Base-by-base conservation (phyloP, 2,113 vertebrate genomes). In the Beaufortia kweichowensis region DNA sequence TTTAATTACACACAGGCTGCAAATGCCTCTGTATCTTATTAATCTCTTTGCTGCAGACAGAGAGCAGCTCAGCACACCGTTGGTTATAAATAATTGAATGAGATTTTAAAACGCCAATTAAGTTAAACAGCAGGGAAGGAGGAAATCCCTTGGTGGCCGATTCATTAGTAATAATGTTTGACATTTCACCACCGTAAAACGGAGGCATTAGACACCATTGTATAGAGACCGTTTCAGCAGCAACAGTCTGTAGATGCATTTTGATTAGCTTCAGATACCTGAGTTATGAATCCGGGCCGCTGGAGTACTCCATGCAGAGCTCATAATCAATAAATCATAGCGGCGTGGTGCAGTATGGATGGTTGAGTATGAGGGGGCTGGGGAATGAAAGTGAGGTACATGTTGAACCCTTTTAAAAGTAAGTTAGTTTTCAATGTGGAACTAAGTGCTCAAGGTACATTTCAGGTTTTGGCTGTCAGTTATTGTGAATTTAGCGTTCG, bases 31-130 rank as follows among this genome's bases (percentile, higher is more conserved):
- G 76, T 71, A 75, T 81, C 46, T 79, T 70, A 84, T 85, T 86
- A 84, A 84, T 87, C 83, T 84, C 75, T 76, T 28, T 62, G 74
- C 77, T 81, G 75, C 61, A 72, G 71, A 83, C 29, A 50, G 70
- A 71, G 70, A 70, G 41, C 70, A 61, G 79, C 59, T 75, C 26
- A 62, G 31, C n/a, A 43, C 84, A 79, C 83, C 77, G 81, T 81
- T 77, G 71, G 59, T 76, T 83, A 82, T 92, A 86, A 92, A 92
- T 92, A 91, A 91, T 92, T 91, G 78, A 92, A 86, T 80, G 81
- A 68, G 73, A 81, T 84, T 88, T 91, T 85, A 90, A 89, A 85
- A 73, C 81, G 60, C 80, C 85, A 91, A 91, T 92, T 92, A 92
- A 89, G 77, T 78, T 1, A 3, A 87, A 50, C 89, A 86, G 89